Percentiles rank a stretch among this genome's conserved stretches.
These are phyloP conservation scores for Zoanthus solanderi DNA, from an alignment of 92 coral and sea anemone genomes.

Conservation along the genomic window DNA sequence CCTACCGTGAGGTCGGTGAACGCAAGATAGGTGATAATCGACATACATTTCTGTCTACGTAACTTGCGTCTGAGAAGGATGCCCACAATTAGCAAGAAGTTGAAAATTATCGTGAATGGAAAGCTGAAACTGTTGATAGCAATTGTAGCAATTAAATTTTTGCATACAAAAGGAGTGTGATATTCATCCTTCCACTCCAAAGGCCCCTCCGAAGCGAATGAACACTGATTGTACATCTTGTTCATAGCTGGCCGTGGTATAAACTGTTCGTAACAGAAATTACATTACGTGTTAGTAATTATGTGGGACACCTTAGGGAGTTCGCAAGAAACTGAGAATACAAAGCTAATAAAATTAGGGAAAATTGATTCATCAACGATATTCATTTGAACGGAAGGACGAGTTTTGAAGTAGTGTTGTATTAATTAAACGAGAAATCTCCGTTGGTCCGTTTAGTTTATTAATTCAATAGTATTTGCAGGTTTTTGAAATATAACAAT, in stretches of 20 bases:
- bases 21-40: conserved; percentile 12
- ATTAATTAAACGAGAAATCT: no score
- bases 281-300: no score
- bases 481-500: no score
- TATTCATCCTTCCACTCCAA: not conserved
- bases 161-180: not conserved
- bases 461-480: no score
- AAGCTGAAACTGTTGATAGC: not conserved
- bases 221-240: not conserved
- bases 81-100: not conserved
- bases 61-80: not conserved
- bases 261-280: no score
- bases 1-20: conserved; percentile 19
- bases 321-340: no score
- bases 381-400: no score
- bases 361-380: no score
- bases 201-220: not conserved
- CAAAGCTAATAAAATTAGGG: no score
- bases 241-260: not conserved
- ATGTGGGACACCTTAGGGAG: no score
- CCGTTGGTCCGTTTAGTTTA: no score
- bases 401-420: no score
- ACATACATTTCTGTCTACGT: not conserved
- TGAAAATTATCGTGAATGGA: not conserved
- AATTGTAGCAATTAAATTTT: not conserved